Conservation (phyloP, 2,797 vertebrate genomes). For the Peromyscus attwateri region DNA sequence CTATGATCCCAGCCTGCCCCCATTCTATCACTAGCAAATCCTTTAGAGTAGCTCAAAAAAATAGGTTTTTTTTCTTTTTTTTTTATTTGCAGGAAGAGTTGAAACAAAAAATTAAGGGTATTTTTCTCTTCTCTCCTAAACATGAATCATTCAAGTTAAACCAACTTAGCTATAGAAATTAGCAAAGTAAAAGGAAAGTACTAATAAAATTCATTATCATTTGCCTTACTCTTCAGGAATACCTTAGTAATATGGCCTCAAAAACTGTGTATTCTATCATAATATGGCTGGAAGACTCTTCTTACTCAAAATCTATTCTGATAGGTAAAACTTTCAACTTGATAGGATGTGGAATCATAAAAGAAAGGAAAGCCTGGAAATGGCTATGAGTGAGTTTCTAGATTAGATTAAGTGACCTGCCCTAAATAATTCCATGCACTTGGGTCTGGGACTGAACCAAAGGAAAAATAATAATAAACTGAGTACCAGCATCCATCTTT, state of each 20-base stretch:
- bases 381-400: neutral
- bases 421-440: too few relatives aligned
- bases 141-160: conserved; percentile 87
- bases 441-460: neutral
- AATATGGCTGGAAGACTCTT: neutral
- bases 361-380: neutral
- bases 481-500: neutral
- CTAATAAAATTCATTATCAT: neutral
- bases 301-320: neutral
- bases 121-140: conserved; percentile 81
- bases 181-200: conserved; percentile 76
- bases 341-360: neutral
- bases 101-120: conserved; percentile 86
- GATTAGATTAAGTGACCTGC: neutral
- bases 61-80: conserved; percentile 76
- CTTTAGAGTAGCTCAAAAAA: neutral
- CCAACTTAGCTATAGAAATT: conserved; percentile 86
- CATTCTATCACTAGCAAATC: neutral
- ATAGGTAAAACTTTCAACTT: neutral
- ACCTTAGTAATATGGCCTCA: neutral
- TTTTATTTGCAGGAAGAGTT: conserved; percentile 89
- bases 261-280: neutral
- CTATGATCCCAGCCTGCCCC: neutral
- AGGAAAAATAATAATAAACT: neutral
- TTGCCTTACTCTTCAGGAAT: neutral